Evolutionary conservation across 2,113 vertebrate species (phyloP), one percentile per base, ranked within the genome.

Genomic region (Podiceps cristatus): DNA sequence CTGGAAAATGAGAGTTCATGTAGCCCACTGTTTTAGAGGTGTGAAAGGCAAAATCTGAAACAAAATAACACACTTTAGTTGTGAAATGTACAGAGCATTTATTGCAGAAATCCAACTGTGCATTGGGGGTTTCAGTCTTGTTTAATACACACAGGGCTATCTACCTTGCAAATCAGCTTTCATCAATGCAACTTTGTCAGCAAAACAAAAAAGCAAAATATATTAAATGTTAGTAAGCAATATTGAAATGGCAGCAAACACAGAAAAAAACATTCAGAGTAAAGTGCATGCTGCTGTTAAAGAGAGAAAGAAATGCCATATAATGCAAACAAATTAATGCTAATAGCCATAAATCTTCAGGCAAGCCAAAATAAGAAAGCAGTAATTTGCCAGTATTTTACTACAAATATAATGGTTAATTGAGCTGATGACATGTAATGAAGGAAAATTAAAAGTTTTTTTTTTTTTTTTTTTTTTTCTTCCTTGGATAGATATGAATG

Each of bases 121-220:
- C 97, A 97, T 96, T 95, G 81, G 80, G 98, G 98, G 97, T 98
- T 99, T 99, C 98, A 99, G 98, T 99, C 99, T 99, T 98, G 97
- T 98, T 98, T 98, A 95, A 97, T 98, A 99, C 99, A 99, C 95
- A 99, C 97, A 98, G 98, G 98, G 98, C 99, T 99, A 99, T 99
- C 99, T 99, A 99, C 99, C 99, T 99, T 99, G 99, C 98, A 99
- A 99, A 99, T 99, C 99, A 99, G 99, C 99, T 99, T 99, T 99
- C 99, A 99, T 99, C 99, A 99, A 99, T 99, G 99, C 98, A 99
- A 99, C 99, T 99, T 99, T 99, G 99, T 98, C 99, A 98, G 99
- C 99, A 98, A 99, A 99, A 99, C 96, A 98, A 98, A 98, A 99
- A 99, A 99, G 99, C 98, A 99, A 99, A 99, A 98, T 98, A 99